phyloP scores from a whole-genome alignment of 2,113 vertebrate genomes.

The Cyanistes caeruleus region DNA sequence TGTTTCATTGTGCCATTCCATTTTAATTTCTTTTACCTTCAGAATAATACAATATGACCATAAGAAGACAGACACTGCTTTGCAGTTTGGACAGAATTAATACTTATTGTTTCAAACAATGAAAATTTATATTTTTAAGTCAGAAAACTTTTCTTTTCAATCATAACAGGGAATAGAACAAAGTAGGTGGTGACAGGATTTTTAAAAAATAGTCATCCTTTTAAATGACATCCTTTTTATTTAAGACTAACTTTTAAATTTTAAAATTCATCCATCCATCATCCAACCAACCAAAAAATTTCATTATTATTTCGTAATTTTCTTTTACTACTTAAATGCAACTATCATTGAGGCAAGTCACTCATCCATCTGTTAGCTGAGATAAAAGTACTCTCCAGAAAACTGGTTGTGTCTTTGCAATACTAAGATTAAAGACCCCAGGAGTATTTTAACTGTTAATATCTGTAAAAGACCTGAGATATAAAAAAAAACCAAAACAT shows the following conservation, averaged over 20 bases:
- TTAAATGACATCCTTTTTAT: background rate
- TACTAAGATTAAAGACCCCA: background rate
- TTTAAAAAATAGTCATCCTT: fast-evolving
- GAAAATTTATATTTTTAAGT: background rate
- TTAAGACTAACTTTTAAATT: background rate
- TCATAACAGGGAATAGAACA: background rate
- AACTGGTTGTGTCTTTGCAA: background rate
- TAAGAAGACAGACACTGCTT: background rate
- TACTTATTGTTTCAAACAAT: background rate
- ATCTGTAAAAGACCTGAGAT: background rate
- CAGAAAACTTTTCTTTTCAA: background rate
- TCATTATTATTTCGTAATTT: background rate
- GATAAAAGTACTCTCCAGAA: background rate
- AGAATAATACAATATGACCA: background rate
- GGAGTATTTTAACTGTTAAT: background rate
- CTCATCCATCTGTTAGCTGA: background rate
- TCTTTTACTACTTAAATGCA: background rate
- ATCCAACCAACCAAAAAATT: background rate
- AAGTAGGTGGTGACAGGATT: background rate
- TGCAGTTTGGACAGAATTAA: background rate
- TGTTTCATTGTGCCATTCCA: background rate
- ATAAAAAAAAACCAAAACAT: background rate
- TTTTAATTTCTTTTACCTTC: background rate
- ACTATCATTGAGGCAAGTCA: background rate
- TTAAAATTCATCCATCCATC: background rate